Evolutionary conservation across 2,888 invertebrate genomes (phyloP).

Genomic region (Cantharis lateralis): DNA sequence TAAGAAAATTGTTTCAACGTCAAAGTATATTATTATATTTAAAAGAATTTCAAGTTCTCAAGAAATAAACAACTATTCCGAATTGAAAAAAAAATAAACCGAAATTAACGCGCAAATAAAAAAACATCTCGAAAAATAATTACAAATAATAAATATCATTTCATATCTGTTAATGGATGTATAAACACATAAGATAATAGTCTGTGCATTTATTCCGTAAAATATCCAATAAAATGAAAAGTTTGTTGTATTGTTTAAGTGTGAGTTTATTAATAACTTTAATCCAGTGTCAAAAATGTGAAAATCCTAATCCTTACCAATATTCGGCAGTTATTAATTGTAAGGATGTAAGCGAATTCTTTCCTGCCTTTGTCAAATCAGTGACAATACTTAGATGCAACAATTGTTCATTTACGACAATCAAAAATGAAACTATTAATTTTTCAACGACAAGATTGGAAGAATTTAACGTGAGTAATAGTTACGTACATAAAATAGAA

Average conservation of each 20-base stretch:
- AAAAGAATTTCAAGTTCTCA: not conserved
- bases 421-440: not conserved
- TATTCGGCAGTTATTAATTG: not conserved
- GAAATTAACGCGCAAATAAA: not conserved
- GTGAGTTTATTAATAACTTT: not conserved
- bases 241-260: not conserved
- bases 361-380: not conserved
- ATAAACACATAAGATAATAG: not conserved
- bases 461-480: slow-evolving; percentile 3
- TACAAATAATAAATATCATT: not conserved
- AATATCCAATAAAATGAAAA: not conserved
- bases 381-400: not conserved
- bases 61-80: not conserved
- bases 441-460: not conserved
- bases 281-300: not conserved
- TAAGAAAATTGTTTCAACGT: not conserved
- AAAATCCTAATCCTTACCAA: not conserved
- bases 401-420: not conserved
- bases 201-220: not conserved
- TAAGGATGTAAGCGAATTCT: not conserved
- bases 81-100: not conserved
- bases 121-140: not conserved
- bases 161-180: not conserved
- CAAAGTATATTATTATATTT: not conserved
- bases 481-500: slow-evolving; percentile 6